A percentile compares a stretch with the other conserved stretches of the same genome.
phyloP scores from a whole-genome alignment of 2,113 vertebrate species.

The Myxocyprinus asiaticus region DNA sequence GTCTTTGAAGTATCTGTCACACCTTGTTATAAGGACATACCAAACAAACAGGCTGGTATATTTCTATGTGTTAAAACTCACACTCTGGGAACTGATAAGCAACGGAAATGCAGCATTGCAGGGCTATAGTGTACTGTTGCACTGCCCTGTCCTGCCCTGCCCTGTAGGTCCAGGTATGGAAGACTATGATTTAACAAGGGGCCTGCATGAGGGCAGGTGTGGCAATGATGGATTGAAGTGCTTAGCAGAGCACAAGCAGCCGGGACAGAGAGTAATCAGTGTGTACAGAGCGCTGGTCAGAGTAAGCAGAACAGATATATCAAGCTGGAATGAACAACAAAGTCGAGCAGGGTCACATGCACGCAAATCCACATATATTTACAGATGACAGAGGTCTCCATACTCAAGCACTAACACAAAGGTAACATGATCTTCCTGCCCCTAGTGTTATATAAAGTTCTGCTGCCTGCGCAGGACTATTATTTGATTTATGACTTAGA shows the following conservation, averaged over 20 bases:
- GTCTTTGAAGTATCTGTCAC: neutral
- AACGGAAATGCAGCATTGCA: constrained; percentile 63
- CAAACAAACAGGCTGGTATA: neutral
- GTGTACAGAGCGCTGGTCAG: constrained; percentile 67
- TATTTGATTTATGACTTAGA: constrained; percentile 61
- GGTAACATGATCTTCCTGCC: neutral
- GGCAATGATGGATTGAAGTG: constrained; percentile 82
- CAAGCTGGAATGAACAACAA: constrained; percentile 64
- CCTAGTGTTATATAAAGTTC: constrained; percentile 31
- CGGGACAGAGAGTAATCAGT: constrained; percentile 80
- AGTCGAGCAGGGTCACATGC: constrained; percentile 63
- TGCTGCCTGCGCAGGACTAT: neutral
- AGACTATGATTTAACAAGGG: constrained; percentile 37
- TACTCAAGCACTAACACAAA: constrained; percentile 33
- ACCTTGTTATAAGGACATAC: neutral
- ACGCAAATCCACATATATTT: constrained; percentile 63
- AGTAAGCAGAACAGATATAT: constrained; percentile 74
- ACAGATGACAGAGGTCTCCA: constrained; percentile 61
- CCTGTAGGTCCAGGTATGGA: constrained; percentile 33
- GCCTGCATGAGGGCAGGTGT: constrained; percentile 67
- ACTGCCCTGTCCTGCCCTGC: constrained; percentile 37
- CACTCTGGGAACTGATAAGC: neutral
- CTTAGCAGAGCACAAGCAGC: constrained; percentile 75
- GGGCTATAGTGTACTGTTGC: constrained; percentile 1
- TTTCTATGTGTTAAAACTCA: neutral